phyloP scores from a whole-genome alignment of 2,888 invertebrate genomes.

The Lissonota sp. region DNA sequence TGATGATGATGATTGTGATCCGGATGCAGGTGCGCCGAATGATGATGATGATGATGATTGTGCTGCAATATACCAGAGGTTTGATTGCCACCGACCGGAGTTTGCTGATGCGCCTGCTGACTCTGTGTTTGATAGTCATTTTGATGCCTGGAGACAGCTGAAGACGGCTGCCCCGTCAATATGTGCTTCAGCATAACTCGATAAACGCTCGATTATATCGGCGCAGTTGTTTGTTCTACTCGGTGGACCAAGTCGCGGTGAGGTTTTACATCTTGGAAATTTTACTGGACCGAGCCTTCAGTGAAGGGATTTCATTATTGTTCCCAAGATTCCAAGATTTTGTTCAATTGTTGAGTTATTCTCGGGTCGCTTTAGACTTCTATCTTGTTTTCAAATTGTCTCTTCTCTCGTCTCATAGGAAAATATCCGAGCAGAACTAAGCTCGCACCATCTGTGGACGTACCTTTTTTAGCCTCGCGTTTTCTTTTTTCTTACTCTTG shows the following conservation, averaged over 20 bases:
- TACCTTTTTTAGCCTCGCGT: constrained; percentile 20
- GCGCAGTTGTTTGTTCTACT: constrained; percentile 5
- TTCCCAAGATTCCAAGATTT: neutral
- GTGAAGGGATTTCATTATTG: neutral
- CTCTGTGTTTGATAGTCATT: constrained; percentile 76
- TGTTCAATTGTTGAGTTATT: neutral
- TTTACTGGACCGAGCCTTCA: neutral
- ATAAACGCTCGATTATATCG: constrained; percentile 33
- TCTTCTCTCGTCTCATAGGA: neutral
- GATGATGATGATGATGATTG: constrained; percentile 67
- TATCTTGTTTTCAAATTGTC: neutral
- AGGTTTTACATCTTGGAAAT: constrained; percentile 20
- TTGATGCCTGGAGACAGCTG: constrained; percentile 85
- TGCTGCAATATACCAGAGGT: constrained; percentile 53
- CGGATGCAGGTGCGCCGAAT: constrained; percentile 56
- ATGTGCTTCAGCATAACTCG: constrained; percentile 90
- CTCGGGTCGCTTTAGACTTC: too few relatives aligned
- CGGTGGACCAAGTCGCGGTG: neutral
- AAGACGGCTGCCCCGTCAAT: constrained; percentile 85
- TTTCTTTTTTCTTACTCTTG: constrained; percentile 29
- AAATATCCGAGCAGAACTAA: constrained; percentile 10
- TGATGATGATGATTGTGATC: constrained; percentile 63
- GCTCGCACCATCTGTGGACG: constrained; percentile 16
- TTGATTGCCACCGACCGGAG: constrained; percentile 26
- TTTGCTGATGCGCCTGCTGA: constrained; percentile 49